Percentiles rank a stretch among this genome's conserved stretches.
phyloP scores from a whole-genome alignment of 1,140 invertebrate genomes.

The Cotesia typhae region DNA sequence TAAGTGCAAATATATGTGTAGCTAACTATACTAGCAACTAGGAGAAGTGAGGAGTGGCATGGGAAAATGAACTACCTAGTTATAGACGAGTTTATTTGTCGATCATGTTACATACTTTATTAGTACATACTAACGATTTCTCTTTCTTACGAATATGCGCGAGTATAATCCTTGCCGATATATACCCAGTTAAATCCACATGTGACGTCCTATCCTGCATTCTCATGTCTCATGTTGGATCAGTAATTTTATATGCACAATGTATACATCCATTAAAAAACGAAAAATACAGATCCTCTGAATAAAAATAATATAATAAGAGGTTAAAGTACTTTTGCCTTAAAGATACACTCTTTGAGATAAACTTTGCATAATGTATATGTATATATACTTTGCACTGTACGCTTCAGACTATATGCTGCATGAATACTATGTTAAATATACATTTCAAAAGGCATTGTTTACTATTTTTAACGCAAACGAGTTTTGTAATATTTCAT shows the following conservation, averaged over 20 bases:
- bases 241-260: no score
- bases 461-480: no score
- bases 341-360: constrained; percentile 22
- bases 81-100: constrained; percentile 32
- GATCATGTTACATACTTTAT: constrained; percentile 24
- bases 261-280: constrained; percentile 5
- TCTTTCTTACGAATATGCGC: constrained; percentile 27
- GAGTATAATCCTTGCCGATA: not conserved
- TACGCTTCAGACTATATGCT: no score
- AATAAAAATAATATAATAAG: not conserved
- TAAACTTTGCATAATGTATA: constrained; percentile 4
- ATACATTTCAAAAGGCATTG: no score
- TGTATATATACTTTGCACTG: not conserved
- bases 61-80: constrained; percentile 41
- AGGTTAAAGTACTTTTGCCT: constrained; percentile 27
- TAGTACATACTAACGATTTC: constrained; percentile 31
- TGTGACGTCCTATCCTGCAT: no score
- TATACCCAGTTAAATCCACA: no score
- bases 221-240: no score
- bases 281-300: not conserved
- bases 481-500: no score
- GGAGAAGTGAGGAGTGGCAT: constrained; percentile 33
- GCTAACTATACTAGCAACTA: no score
- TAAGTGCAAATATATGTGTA: constrained; percentile 29
- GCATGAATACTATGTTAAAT: no score